Percentiles rank a stretch among this genome's conserved stretches.
phyloP scores from a whole-genome alignment of 2,888 invertebrate genomes.

The Melieria omissa region DNA sequence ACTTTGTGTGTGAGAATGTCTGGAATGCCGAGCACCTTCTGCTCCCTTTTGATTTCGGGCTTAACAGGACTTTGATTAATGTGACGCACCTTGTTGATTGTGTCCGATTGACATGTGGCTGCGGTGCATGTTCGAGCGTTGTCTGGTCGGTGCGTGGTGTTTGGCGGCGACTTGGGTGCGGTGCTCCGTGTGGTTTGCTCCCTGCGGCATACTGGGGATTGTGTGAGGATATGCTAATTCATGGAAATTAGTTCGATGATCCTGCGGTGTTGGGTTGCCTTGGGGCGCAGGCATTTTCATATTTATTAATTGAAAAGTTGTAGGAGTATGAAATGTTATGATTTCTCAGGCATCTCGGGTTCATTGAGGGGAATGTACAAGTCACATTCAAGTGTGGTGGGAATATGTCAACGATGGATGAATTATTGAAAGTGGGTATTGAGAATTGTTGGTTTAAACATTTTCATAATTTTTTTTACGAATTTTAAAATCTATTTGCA shows the following conservation, averaged over 20 bases:
- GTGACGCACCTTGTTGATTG: constrained; percentile 54
- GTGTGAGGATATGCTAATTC: not conserved
- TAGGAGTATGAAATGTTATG: not conserved
- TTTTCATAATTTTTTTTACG: too few species aligned
- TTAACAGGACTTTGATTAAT: constrained; percentile 56
- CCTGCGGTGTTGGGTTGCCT: not conserved
- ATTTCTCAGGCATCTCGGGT: constrained; percentile 6
- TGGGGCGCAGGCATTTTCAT: not conserved
- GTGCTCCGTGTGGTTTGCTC: too few species aligned
- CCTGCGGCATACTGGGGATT: not conserved
- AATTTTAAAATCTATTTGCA: too few species aligned
- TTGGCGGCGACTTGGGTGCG: not conserved
- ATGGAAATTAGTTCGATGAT: not conserved
- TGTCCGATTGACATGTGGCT: constrained; percentile 16
- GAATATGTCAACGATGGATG: too few species aligned
- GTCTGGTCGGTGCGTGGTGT: not conserved
- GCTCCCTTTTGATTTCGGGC: constrained; percentile 33
- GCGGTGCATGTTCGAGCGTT: constrained; percentile 9
- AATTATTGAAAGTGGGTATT: too few species aligned
- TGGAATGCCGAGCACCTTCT: too few species aligned
- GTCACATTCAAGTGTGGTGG: not conserved
- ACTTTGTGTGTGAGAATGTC: too few species aligned
- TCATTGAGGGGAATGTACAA: not conserved
- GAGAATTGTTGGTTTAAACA: too few species aligned
- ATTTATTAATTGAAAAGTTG: not conserved